Evolutionary conservation across 1,140 invertebrate species (phyloP), one percentile per base, ranked within the genome.

Genomic region (Drosophila varians): DNA sequence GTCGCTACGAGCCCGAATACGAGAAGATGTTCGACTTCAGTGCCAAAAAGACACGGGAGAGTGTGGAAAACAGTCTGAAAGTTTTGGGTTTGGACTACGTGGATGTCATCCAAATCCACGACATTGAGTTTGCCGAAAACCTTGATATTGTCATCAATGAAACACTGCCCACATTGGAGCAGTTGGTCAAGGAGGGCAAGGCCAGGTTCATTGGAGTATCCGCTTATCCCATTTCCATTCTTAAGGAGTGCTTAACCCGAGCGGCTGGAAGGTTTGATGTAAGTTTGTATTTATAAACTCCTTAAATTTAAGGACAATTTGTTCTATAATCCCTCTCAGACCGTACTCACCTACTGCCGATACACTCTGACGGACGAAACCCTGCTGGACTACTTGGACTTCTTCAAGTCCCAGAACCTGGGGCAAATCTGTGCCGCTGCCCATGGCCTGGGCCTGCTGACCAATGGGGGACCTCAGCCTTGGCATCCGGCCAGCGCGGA

Each of bases 21-120:
- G 92, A 93, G 26, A 92, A 94, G 47, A 97, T 97, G 95, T 98
- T 99, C 91, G 96, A 99, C 90, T 99, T 98, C 91, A 94, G 95
- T 1, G 92, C 94, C 0, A 93, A 96, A 69, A 95, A 95, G 91
- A 96, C 96, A 0, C 92, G 93, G 5, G 90, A 93, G 42, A 96
- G 95, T 83, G 93, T 99, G n/a, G 93, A 97, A 45, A 93, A 94
- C 26, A 98, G 96, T 84, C 92, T 99, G 5, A 77, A 94, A 58
- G 92, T 93, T 11, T 92, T 99, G 8, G 94, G 94, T 7, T 74
- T 98, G 21, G 93, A 96, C 58, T 98, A 97, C 90, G 93, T 99
- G 0, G 98, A 99, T 91, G 91, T 99, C 45, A 95, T 98, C 86
- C 90, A 98, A 96, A 93, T 98, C 25, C 97, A 99, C 83, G 98